A percentile compares a stretch with the other conserved stretches of the same genome.
phyloP scores from a whole-genome alignment of 1,140 invertebrate genomes.

The Archivesica marissinica region DNA sequence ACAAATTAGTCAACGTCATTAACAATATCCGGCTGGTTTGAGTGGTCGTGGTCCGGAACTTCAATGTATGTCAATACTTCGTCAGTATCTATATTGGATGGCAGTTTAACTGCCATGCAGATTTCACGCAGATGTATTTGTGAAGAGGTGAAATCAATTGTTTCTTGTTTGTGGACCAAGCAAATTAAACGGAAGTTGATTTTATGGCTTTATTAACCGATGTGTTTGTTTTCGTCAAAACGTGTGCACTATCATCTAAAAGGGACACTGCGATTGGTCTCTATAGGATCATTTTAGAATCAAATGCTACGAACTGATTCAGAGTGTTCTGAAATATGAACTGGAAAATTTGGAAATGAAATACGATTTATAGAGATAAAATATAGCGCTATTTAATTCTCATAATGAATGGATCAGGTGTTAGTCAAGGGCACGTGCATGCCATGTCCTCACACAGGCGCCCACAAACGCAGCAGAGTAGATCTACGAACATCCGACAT shows the following conservation, averaged over 20 bases:
- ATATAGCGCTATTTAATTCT: too few species aligned
- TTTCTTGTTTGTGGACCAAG: neutral
- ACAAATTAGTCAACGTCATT: slow-evolving; percentile 26
- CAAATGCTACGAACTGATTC: too few species aligned
- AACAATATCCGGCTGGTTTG: slow-evolving; percentile 36
- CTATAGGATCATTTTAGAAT: too few species aligned
- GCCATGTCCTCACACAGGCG: neutral
- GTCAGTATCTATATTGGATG: neutral
- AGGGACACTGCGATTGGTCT: too few species aligned
- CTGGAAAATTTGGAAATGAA: too few species aligned
- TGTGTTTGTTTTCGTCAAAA: neutral
- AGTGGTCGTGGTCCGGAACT: neutral
- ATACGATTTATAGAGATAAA: too few species aligned
- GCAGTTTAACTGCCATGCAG: neutral
- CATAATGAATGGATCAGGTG: neutral
- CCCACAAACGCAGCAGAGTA: neutral
- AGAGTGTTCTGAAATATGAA: too few species aligned
- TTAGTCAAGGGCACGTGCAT: neutral
- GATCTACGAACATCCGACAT: neutral
- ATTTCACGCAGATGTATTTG: neutral
- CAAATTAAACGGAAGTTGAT: neutral
- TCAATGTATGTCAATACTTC: neutral
- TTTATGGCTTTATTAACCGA: neutral
- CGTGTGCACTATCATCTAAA: too few species aligned
- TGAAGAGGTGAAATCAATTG: neutral